These are phyloP conservation scores for Chelon auratus DNA, from an alignment of 2,797 vertebrate genomes.

Conservation along the genomic window DNA sequence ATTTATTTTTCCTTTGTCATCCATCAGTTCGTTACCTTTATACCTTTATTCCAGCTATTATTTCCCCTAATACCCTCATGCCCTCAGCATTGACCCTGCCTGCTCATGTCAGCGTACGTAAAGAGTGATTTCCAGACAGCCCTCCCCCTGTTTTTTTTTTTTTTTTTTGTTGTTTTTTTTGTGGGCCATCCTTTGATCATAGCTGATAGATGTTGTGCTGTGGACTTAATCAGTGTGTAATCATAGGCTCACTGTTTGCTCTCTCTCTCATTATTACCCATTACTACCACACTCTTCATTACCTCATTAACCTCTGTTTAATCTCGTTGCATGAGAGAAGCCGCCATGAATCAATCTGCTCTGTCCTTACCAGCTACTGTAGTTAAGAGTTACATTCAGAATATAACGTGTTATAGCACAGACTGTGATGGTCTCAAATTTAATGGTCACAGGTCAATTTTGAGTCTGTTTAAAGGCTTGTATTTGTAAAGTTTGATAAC, in stretches of 20 bases:
- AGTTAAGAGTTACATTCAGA: slow-evolving; percentile 24
- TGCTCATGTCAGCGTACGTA: slow-evolving; percentile 13
- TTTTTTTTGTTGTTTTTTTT: slow-evolving; percentile 39
- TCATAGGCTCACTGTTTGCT: slow-evolving; percentile 61
- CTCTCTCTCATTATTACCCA: slow-evolving; percentile 62
- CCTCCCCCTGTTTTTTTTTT: slow-evolving; percentile 27
- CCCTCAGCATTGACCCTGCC: background rate
- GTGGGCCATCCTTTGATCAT: slow-evolving; percentile 44
- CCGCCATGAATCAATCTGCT: slow-evolving; percentile 57
- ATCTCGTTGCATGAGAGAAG: slow-evolving; percentile 68
- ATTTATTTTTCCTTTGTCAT: background rate
- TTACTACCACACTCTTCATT: slow-evolving; percentile 72
- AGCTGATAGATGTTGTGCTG: slow-evolving; percentile 72
- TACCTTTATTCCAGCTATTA: no score
- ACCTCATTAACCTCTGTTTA: slow-evolving; percentile 77
- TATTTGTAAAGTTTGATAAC: background rate
- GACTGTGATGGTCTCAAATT: slow-evolving; percentile 6
- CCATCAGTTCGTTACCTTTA: background rate
- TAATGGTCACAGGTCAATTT: background rate
- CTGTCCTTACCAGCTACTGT: slow-evolving; percentile 46
- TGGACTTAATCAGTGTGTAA: slow-evolving; percentile 78
- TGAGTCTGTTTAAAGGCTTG: background rate
- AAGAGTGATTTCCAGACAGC: slow-evolving; percentile 29
- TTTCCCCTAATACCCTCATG: background rate
- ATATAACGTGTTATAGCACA: slow-evolving; percentile 2